Evolutionary conservation across 2,113 vertebrate species (phyloP), one percentile per base, ranked within the genome.

Genomic region (Podarcis muralis): DNA sequence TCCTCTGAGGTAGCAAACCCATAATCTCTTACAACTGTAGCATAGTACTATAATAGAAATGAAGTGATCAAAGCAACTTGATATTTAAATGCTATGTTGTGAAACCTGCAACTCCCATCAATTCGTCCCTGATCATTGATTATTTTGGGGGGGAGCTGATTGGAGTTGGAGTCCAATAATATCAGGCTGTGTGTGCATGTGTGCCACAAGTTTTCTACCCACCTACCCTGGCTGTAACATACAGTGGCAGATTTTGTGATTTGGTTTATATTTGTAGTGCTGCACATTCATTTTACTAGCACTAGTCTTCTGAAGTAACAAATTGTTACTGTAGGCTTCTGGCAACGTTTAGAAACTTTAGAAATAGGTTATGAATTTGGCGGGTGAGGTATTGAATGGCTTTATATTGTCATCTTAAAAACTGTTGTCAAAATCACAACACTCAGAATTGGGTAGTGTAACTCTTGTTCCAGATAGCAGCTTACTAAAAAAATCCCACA

Each of bases 361-460:
- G 12, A 59, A n/a, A 59, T 3, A 22, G 20, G 15, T 81, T 32
- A 32, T 22, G 16, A 62, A 81, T 81, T 35, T 59, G 79, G 15
- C 6, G 27, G 18, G 71, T 83, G 72, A 62, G 76, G 16, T 57
- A 77, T 78, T 57, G 72, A 35, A 13, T 81, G 62, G 59, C 88
- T 90, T 81, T 15, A 20, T n/a, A 11, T 88, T 84, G 92, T 40
- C 0, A 0, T 71, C 81, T 88, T 48, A 84, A 43, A 90, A 82
- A 82, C 77, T 68, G 59, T 71, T 20, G 78, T 71, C 59, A 78
- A 91, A 88, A 90, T 91, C 88, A 84, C 8, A 1, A 77, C 82
- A 66, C 86, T 91, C 88, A 23, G 84, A 78, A 79, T 75, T n/a
- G 69, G 16, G 3, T 75, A 6, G 40, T 87, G 84, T 89, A 75